Conservation (phyloP, 2,797 vertebrate species). For the Diplodus sargus region DNA sequence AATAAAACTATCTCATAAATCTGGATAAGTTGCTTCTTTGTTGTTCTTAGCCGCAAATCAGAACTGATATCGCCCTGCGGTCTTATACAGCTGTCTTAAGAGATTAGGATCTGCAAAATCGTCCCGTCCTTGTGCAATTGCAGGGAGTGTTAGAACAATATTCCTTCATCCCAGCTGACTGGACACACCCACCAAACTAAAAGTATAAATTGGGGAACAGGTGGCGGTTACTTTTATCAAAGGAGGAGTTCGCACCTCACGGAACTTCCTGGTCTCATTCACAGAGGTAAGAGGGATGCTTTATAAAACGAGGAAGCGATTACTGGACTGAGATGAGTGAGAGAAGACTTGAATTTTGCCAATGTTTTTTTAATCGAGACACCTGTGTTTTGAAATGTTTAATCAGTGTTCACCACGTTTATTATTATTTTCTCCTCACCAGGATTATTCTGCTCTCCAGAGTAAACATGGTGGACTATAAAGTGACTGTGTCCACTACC, state of each 20-base stretch:
- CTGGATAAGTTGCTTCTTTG: not conserved
- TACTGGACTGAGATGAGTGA: not conserved
- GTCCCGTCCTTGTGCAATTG: not conserved
- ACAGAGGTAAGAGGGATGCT: conserved; percentile 29
- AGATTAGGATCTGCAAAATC: not conserved
- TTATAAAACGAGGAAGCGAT: not conserved
- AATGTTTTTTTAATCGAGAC: not conserved
- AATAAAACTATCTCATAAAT: conserved; percentile 14
- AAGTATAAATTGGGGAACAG: conserved; percentile 11
- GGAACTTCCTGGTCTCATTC: not conserved
- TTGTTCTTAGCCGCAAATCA: not conserved
- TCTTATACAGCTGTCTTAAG: too few relatives aligned
- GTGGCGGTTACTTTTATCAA: not conserved
- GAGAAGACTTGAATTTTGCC: not conserved
- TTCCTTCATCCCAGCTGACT: not conserved
- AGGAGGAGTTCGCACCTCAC: not conserved
- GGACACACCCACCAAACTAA: conserved; percentile 18
- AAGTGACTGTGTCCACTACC: conserved; percentile 51
- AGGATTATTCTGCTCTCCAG: conserved; percentile 8
- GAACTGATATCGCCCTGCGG: not conserved
- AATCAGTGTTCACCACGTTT: not conserved
- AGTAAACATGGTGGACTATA: conserved; percentile 60
- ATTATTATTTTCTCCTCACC: not conserved
- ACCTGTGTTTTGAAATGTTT: not conserved
- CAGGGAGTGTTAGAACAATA: not conserved